Base-by-base conservation (phyloP, 2,888 invertebrate species). In the Zelleria hepariella region DNA sequence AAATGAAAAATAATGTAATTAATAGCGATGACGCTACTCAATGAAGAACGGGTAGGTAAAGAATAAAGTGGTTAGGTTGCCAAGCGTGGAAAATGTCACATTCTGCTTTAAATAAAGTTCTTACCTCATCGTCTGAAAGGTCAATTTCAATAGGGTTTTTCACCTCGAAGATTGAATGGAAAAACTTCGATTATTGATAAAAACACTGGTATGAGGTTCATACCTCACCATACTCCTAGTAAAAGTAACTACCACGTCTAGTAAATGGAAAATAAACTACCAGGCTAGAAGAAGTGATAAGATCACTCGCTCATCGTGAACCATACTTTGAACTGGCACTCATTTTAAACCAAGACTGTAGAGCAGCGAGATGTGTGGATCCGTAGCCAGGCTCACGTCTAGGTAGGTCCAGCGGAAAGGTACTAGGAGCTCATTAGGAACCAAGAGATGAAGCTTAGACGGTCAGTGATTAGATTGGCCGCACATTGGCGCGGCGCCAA, bases 361-460 rank as follows among this genome's bases (percentile, higher is more conserved):
- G 32, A 15, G 32, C 32, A 42, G 32, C 5, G 15, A 42, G 15
- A 42, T 42, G 4, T 32, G 32, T 10, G 32, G 32, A 10, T 32
- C 7, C 7, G 8, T 32, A 10, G 15, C 15, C 10, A 32, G 32
- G 32, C 32, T 32, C 65, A 47, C 27, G 68, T 68, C 68, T 72
- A 71, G 72, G 75, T 72, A 73, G 67, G 67, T 74, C 73, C 71
- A 68, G 67, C 70, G 32, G 24, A 58, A 8, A 74, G 73, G 78
- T 82, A 86, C 85, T 71, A 84, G 85, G 84, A 80, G 78, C 73
- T 74, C 77, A 87, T 83, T 77, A 80, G 76, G 74, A 72, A 77
- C 78, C 76, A 80, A 77, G 75, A 82, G 55, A 25, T 55, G 84
- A 78, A 78, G 74, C 76, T 72, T 72, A 74, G 74, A 77, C 74